Evolutionary conservation across 1,140 invertebrate genomes (phyloP).

Genomic region (Phthorimaea operculella): DNA sequence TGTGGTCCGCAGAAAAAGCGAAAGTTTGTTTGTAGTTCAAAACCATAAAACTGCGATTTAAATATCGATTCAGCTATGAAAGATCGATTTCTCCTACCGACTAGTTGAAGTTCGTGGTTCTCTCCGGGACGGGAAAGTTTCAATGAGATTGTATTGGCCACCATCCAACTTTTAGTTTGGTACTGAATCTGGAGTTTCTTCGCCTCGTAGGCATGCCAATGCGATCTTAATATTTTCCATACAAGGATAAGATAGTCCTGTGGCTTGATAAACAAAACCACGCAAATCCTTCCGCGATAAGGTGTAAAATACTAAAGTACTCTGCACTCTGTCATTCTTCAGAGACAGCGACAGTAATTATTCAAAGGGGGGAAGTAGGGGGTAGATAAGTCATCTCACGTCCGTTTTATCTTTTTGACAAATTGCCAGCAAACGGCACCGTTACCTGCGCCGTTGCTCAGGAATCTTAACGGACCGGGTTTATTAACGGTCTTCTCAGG

Average conservation of each 20-base stretch:
- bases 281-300: too few relatives aligned
- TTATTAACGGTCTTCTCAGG: not conserved
- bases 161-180: conserved; percentile 14
- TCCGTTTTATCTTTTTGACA: conserved; percentile 51
- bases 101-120: conserved; percentile 17
- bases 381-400: conserved; percentile 52
- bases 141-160: conserved; percentile 32
- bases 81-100: not conserved
- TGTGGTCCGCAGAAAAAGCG: too few relatives aligned
- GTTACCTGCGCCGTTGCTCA: conserved; percentile 33
- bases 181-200: not conserved
- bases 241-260: not conserved
- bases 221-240: not conserved
- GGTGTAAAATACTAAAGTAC: conserved; percentile 16
- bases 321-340: conserved; percentile 18
- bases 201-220: not conserved
- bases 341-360: conserved; percentile 30
- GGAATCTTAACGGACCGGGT: conserved; percentile 38
- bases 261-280: too few relatives aligned
- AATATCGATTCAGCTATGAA: not conserved
- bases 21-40: too few relatives aligned
- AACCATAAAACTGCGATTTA: not conserved
- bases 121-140: conserved; percentile 24
- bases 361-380: conserved; percentile 46
- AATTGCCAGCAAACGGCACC: conserved; percentile 36